phyloP scores from a whole-genome alignment of 2,888 invertebrate species.

The Harpagoxenus sublaevis region DNA sequence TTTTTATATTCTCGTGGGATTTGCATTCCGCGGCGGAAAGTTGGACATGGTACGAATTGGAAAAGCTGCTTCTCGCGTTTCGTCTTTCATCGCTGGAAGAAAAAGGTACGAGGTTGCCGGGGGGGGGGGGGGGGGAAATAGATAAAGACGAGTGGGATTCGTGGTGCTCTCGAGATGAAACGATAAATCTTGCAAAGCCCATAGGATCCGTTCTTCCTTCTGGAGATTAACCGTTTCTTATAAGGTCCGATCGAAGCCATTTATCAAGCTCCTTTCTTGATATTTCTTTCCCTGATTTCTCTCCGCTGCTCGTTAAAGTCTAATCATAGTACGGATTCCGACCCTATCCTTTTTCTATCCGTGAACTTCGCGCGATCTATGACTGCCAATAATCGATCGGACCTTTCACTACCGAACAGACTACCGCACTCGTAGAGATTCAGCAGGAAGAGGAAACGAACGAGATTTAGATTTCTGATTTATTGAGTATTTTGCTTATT shows the following conservation, averaged over 20 bases:
- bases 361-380: conserved; percentile 37
- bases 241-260: conserved; percentile 57
- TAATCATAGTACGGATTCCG: conserved; percentile 45
- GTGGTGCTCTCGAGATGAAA: conserved; percentile 59
- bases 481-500: conserved; percentile 5
- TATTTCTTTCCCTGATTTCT: conserved; percentile 65
- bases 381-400: conserved; percentile 39
- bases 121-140: conserved; percentile 29
- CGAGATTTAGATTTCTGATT: conserved; percentile 18
- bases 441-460: neutral
- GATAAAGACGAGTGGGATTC: conserved; percentile 52
- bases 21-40: conserved; percentile 13
- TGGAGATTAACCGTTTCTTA: conserved; percentile 65
- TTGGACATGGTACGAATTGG: conserved; percentile 4
- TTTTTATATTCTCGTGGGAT: neutral
- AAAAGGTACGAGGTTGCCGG: neutral
- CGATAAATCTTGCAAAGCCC: conserved; percentile 71
- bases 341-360: conserved; percentile 4
- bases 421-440: conserved; percentile 7
- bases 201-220: conserved; percentile 47
- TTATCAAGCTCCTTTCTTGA: conserved; percentile 61
- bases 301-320: conserved; percentile 55
- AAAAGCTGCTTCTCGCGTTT: conserved; percentile 15
- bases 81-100: conserved; percentile 14
- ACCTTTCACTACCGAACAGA: conserved; percentile 31